Conservation (phyloP, 1,140 invertebrate genomes). For the Apolygus lucorum region DNA sequence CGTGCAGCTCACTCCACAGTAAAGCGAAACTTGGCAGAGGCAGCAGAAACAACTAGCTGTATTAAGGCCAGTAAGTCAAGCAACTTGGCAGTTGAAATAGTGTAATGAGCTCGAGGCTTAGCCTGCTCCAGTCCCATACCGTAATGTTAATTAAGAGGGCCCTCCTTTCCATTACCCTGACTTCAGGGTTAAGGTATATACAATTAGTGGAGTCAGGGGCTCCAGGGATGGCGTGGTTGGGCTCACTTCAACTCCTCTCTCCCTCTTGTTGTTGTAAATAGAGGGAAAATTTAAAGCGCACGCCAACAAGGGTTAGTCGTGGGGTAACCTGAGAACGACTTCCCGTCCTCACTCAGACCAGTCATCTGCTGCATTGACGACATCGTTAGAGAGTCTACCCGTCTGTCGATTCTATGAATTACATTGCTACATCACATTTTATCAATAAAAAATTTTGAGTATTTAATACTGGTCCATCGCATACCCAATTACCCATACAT, state of each 20-base stretch:
- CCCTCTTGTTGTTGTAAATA: background rate
- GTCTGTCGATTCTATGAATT: too few species aligned
- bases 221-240: background rate
- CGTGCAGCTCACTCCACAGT: too few species aligned
- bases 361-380: too few species aligned
- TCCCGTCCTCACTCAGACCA: background rate
- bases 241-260: background rate
- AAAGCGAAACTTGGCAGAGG: too few species aligned
- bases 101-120: background rate
- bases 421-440: too few species aligned
- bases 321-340: background rate
- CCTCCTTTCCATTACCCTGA: background rate
- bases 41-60: background rate
- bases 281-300: constrained; percentile 1
- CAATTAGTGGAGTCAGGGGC: background rate
- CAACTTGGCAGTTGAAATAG: background rate
- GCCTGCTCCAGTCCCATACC: background rate
- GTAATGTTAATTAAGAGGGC: background rate
- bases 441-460: too few species aligned
- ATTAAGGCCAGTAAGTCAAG: background rate
- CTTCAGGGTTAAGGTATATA: background rate
- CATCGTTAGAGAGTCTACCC: too few species aligned
- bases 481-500: too few species aligned
- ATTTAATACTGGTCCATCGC: too few species aligned
- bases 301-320: background rate